A percentile compares a stretch with the other conserved stretches of the same genome.
These are phyloP conservation scores for Pelvicachromis taeniatus DNA, from an alignment of 2,113 vertebrate species.

Conservation along the genomic window DNA sequence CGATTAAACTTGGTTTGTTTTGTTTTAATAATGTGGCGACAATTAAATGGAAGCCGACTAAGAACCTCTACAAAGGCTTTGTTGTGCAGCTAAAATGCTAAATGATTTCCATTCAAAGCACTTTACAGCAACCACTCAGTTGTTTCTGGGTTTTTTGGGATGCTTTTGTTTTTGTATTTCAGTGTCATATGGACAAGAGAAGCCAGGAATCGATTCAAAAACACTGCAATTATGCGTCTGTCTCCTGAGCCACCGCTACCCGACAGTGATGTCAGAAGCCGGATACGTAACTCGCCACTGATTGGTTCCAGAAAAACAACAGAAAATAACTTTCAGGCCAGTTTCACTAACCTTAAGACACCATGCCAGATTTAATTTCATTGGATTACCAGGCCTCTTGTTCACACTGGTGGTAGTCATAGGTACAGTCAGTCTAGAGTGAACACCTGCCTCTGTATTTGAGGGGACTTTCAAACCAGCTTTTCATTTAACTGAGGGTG, in stretches of 20 bases:
- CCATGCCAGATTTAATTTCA: neutral
- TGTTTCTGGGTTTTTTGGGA: rapidly evolving
- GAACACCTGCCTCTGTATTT: neutral
- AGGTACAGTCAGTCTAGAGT: neutral
- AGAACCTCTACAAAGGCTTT: neutral
- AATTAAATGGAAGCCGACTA: neutral
- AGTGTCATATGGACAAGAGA: neutral
- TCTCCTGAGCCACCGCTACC: neutral
- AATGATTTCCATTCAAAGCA: neutral
- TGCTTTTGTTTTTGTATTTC: neutral
- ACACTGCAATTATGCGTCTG: neutral
- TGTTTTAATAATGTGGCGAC: neutral
- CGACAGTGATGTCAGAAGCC: neutral
- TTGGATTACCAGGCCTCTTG: neutral
- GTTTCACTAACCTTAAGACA: neutral
- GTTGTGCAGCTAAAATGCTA: neutral
- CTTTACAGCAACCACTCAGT: neutral
- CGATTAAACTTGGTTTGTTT: neutral
- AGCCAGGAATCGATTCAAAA: neutral
- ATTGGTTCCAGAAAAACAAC: neutral
- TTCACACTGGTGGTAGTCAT: neutral
- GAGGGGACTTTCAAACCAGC: neutral
- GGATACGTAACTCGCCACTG: neutral
- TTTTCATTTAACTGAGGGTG: neutral
- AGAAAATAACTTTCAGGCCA: neutral